These are phyloP conservation scores for Actinia equina DNA, from an alignment of 64 coral and sea anemone species.

Conservation along the genomic window DNA sequence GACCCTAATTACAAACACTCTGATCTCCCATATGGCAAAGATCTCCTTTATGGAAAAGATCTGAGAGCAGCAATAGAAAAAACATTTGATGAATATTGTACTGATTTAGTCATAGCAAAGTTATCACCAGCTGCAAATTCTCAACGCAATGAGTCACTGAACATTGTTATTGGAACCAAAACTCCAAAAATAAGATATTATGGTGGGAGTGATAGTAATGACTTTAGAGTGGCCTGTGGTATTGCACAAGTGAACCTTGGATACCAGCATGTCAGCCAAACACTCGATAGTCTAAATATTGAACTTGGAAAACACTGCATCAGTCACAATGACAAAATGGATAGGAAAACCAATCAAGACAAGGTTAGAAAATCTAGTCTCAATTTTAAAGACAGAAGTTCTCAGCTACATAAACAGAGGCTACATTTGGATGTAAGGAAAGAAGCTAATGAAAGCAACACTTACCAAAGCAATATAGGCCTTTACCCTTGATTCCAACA, in stretches of 20 bases:
- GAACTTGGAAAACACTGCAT: neutral
- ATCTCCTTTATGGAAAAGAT: constrained; percentile 21
- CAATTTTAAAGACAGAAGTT: constrained; percentile 3
- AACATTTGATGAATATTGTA: constrained; percentile 33
- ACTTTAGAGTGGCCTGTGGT: constrained; percentile 44
- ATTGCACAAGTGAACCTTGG: constrained; percentile 17
- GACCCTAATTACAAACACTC: constrained; percentile 32
- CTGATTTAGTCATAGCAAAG: constrained; percentile 32
- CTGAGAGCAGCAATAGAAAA: constrained; percentile 7
- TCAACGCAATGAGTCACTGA: constrained; percentile 45
- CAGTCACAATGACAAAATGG: neutral
- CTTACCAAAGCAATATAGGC: constrained; percentile 36
- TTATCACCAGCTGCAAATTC: constrained; percentile 40
- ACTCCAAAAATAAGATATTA: constrained; percentile 52
- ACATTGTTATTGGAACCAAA: constrained; percentile 42
- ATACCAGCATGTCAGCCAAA: constrained; percentile 23
- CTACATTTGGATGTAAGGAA: neutral
- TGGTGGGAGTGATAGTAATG: constrained; percentile 30
- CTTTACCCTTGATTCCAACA: constrained; percentile 47
- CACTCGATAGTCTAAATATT: constrained; percentile 22
- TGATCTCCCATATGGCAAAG: constrained; percentile 54
- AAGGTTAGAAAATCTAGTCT: constrained; percentile 15
- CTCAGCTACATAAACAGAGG: constrained; percentile 11
- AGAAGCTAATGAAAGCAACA: constrained; percentile 14
- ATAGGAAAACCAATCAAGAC: constrained; percentile 5